phyloP scores from a whole-genome alignment of 2,888 invertebrate genomes.

The Lepidochrysops patricia region DNA sequence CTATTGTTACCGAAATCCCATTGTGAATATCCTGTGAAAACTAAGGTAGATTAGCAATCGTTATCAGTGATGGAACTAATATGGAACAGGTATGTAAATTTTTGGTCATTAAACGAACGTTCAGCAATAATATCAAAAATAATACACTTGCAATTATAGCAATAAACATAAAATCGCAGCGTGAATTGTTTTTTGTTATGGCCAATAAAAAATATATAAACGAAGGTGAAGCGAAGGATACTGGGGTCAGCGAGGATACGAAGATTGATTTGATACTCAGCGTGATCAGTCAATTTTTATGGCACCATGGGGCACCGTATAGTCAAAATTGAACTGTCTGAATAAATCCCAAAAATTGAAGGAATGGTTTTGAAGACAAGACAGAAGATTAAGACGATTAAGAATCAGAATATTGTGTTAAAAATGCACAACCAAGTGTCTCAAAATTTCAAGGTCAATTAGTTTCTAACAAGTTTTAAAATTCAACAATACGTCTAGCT shows the following conservation, averaged over 20 bases:
- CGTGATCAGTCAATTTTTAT: not conserved
- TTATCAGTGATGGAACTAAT: too few species aligned
- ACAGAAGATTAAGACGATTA: not conserved
- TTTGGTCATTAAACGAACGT: not conserved
- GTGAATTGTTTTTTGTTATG: slow-evolving; percentile 1
- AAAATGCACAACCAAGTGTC: not conserved
- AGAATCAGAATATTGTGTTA: not conserved
- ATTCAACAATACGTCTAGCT: not conserved
- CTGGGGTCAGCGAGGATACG: not conserved
- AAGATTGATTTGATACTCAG: not conserved
- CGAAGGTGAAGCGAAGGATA: slow-evolving; percentile 5
- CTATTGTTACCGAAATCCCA: not conserved
- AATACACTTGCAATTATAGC: not conserved
- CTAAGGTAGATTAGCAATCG: not conserved
- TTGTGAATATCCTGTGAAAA: not conserved
- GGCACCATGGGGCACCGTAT: not conserved
- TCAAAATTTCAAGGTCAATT: too few species aligned
- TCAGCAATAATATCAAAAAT: not conserved
- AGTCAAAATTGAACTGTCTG: not conserved
- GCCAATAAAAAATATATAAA: slow-evolving; percentile 5
- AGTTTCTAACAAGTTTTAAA: not conserved
- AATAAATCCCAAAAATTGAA: not conserved
- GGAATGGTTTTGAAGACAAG: not conserved
- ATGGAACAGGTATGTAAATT: too few species aligned
- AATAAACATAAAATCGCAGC: not conserved